Evolutionary conservation across 2,888 invertebrate species (phyloP).

Genomic region (Resseliella maxima): DNA sequence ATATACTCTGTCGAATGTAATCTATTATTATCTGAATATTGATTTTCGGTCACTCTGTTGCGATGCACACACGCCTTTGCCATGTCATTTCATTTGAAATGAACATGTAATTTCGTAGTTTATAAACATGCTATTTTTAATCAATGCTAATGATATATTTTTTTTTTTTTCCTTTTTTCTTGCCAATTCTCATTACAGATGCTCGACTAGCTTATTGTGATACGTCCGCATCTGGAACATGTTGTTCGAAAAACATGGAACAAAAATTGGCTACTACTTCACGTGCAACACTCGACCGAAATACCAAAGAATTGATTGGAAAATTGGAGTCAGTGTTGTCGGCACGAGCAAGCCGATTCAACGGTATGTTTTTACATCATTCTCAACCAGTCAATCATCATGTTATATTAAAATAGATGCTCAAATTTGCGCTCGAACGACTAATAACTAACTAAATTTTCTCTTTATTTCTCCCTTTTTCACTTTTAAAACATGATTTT

Average conservation of each 20-base stretch:
- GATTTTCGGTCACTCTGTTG: background rate
- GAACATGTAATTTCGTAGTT: background rate
- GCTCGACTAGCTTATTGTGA: conserved; percentile 67
- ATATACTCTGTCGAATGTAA: background rate
- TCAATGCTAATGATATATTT: conserved; percentile 56
- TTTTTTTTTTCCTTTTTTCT: conserved; percentile 57
- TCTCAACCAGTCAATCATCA: background rate
- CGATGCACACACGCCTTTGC: background rate
- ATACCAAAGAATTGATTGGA: conserved; percentile 79
- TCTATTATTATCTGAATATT: conserved; percentile 30
- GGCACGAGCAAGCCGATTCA: conserved; percentile 83
- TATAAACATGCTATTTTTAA: background rate
- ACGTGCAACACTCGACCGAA: conserved; percentile 79
- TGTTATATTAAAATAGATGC: background rate
- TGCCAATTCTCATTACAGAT: conserved; percentile 62
- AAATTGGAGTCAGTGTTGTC: conserved; percentile 80
- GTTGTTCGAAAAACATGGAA: conserved; percentile 74
- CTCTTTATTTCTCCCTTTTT: conserved; percentile 58
- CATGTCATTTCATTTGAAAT: conserved; percentile 6
- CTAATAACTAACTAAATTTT: background rate
- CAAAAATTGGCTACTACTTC: conserved; percentile 77
- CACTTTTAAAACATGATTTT: background rate
- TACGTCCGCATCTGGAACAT: conserved; percentile 69
- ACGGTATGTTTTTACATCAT: conserved; percentile 74
- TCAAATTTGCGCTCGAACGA: background rate